Conservation (phyloP, 2,113 vertebrate genomes). For the Pygoscelis antarcticus region DNA sequence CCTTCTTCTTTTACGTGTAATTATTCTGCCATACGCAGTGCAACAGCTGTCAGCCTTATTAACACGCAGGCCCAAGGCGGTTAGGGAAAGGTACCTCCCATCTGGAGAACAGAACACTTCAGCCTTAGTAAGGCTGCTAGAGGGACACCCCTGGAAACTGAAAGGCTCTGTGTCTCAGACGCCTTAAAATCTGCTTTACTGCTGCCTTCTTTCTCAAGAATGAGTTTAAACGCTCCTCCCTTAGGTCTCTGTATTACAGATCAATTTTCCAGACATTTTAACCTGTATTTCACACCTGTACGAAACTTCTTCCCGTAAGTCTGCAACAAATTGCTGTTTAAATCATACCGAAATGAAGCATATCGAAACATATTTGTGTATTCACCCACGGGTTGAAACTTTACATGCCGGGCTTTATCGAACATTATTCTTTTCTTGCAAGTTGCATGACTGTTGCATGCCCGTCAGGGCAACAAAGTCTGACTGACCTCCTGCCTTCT, state of each 20-base stretch:
- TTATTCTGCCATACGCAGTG: conserved; percentile 1
- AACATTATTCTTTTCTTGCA: neutral
- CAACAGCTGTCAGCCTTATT: neutral
- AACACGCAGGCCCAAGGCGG: neutral
- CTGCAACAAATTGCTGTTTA: neutral
- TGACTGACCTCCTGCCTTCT: neutral
- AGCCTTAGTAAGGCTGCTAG: neutral
- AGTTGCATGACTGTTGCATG: neutral
- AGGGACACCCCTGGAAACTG: neutral
- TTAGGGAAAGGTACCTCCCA: neutral
- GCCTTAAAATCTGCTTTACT: neutral
- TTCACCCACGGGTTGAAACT: neutral
- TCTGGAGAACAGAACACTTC: neutral
- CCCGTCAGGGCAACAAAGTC: neutral
- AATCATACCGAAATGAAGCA: neutral
- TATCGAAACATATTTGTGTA: neutral
- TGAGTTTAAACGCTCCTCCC: neutral
- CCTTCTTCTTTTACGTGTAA: neutral
- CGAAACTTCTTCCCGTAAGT: neutral
- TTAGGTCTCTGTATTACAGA: neutral
- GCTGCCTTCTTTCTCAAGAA: neutral
- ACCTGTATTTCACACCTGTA: neutral
- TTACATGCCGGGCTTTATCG: neutral
- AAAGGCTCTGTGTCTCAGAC: neutral
- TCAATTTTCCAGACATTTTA: neutral